Conservation (phyloP, 2,797 vertebrate genomes). For the Thaleichthys pacificus region DNA sequence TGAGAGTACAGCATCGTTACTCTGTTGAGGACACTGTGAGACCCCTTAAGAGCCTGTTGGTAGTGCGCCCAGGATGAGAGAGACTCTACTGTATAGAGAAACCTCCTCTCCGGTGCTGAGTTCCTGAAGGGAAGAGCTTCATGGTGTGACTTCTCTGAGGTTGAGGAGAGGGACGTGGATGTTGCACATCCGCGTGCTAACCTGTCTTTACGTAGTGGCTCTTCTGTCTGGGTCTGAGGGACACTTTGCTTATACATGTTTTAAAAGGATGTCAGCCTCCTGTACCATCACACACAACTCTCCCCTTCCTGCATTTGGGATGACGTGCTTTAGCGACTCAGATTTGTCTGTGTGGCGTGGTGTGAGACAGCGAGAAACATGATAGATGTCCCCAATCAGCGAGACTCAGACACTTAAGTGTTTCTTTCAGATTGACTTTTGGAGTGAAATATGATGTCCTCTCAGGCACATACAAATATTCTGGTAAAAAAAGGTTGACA, state of each 20-base stretch:
- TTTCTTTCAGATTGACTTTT: background rate
- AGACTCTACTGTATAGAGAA: too few species aligned
- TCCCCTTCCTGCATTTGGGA: slow-evolving; percentile 29
- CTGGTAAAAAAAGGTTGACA: too few species aligned
- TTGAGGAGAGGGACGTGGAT: background rate
- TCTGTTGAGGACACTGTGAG: background rate
- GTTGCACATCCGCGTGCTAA: background rate
- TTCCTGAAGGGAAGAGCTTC: background rate
- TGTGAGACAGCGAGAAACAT: background rate
- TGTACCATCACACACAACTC: slow-evolving; percentile 42
- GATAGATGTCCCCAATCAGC: background rate
- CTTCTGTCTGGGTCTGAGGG: background rate
- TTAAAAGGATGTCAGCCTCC: slow-evolving; percentile 57
- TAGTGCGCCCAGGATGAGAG: background rate
- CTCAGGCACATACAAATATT: too few species aligned
- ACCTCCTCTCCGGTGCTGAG: background rate
- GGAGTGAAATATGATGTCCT: background rate
- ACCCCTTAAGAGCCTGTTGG: background rate
- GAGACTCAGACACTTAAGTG: background rate
- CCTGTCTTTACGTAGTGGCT: background rate
- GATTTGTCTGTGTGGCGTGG: background rate
- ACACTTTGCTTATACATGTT: slow-evolving; percentile 58
- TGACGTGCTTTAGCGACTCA: slow-evolving; percentile 51
- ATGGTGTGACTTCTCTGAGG: background rate
- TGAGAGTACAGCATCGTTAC: background rate